Evolutionary conservation across 2,888 invertebrate species (phyloP).

Genomic region (Lottia scabra): DNA sequence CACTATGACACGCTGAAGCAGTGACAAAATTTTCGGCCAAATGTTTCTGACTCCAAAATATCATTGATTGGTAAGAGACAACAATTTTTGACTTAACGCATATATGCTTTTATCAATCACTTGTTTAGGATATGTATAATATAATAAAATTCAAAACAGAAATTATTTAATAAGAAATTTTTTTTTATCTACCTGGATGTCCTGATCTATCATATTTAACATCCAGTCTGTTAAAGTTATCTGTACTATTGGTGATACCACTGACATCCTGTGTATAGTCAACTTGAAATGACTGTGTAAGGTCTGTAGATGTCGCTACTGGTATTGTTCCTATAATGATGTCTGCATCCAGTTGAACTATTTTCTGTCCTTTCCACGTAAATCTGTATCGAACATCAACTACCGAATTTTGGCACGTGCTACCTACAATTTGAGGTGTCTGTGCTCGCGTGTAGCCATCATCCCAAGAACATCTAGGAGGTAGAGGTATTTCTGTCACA

Average conservation of each 20-base stretch:
- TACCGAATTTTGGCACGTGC: slow-evolving; percentile 53
- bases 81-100: too few relatives aligned
- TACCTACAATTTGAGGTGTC: slow-evolving; percentile 30
- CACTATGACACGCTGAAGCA: too few relatives aligned
- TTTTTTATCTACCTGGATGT: slow-evolving; percentile 41
- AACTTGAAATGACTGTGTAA: slow-evolving; percentile 54
- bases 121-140: too few relatives aligned
- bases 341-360: slow-evolving; percentile 50
- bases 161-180: background rate
- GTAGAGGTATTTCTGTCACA: slow-evolving; percentile 17
- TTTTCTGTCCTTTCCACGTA: slow-evolving; percentile 51
- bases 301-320: slow-evolving; percentile 13
- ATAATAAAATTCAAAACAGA: too few relatives aligned
- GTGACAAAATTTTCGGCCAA: too few relatives aligned
- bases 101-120: too few relatives aligned
- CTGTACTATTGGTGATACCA: slow-evolving; percentile 29
- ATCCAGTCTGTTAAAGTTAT: slow-evolving; percentile 40
- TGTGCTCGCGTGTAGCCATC: slow-evolving; percentile 42
- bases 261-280: slow-evolving; percentile 41
- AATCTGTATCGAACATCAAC: slow-evolving; percentile 59
- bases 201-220: slow-evolving; percentile 51
- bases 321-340: slow-evolving; percentile 42
- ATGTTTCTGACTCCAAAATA: too few relatives aligned
- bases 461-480: slow-evolving; percentile 48
- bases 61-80: too few relatives aligned